Conservation (phyloP, 2,888 invertebrate species). For the Agrotis exclamationis region DNA sequence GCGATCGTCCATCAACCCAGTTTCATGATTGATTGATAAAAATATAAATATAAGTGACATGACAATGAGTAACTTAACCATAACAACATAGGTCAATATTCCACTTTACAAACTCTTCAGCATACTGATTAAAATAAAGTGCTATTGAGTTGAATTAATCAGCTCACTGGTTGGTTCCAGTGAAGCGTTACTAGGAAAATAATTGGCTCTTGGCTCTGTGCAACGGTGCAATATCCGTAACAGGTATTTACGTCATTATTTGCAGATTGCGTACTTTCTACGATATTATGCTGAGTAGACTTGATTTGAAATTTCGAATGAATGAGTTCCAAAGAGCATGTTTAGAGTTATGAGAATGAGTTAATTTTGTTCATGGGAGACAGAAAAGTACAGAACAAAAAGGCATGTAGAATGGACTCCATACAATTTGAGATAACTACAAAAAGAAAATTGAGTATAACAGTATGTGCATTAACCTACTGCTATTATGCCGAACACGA, state of each 20-base stretch:
- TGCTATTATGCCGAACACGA: background rate
- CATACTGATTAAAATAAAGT: conserved; percentile 19
- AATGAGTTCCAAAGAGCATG: background rate
- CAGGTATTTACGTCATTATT: conserved; percentile 62
- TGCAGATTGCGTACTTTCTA: conserved; percentile 54
- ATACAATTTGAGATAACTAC: background rate
- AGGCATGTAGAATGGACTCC: background rate
- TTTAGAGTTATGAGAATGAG: background rate
- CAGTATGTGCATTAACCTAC: too few species aligned
- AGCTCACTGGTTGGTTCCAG: conserved; percentile 26
- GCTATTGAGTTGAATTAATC: conserved; percentile 34
- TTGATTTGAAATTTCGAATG: conserved; percentile 6
- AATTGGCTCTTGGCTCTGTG: conserved; percentile 50
- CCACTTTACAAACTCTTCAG: conserved; percentile 23
- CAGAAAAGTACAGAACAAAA: background rate
- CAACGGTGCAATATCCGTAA: conserved; percentile 65
- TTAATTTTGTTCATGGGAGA: too few species aligned
- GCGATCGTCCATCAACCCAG: conserved; percentile 49
- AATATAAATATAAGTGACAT: conserved; percentile 42
- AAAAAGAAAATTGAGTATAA: background rate
- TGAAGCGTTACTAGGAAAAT: conserved; percentile 44
- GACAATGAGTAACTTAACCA: conserved; percentile 29
- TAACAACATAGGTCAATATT: conserved; percentile 31
- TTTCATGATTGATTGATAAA: conserved; percentile 57
- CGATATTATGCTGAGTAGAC: conserved; percentile 11